These are phyloP conservation scores for Caretta caretta DNA, from an alignment of 2,113 vertebrate genomes.

Conservation along the genomic window DNA sequence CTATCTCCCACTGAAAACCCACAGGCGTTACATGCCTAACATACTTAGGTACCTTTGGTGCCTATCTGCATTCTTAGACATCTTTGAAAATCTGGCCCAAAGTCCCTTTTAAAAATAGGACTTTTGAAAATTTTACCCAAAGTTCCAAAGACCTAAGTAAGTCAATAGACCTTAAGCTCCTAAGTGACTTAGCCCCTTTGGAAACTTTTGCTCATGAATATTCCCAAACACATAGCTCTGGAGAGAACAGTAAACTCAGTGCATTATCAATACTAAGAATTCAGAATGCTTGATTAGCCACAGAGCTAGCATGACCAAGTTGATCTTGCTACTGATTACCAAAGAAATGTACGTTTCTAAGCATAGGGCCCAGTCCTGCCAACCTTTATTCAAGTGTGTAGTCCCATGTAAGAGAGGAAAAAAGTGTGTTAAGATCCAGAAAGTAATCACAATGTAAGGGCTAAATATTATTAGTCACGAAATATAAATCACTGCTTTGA, in stretches of 20 bases:
- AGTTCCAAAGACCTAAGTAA: not conserved
- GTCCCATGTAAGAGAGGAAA: not conserved
- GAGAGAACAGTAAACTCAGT: not conserved
- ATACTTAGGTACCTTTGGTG: not conserved
- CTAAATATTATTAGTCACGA: not conserved
- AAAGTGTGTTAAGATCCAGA: not conserved
- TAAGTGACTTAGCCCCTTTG: not conserved
- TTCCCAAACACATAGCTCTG: not conserved
- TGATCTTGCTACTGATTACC: not conserved
- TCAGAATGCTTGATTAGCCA: not conserved
- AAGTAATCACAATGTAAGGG: not conserved
- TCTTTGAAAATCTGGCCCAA: not conserved
- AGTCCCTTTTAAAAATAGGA: not conserved
- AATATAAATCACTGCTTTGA: not conserved
- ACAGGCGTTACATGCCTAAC: not conserved
- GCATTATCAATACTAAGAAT: not conserved
- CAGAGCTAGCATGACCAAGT: not conserved
- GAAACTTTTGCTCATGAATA: not conserved
- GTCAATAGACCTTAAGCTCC: fast-evolving
- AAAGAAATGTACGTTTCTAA: not conserved
- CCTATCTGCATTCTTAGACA: not conserved
- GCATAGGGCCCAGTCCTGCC: not conserved
- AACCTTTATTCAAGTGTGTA: not conserved
- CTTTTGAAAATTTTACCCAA: not conserved
- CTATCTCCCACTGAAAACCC: not conserved